phyloP scores from a whole-genome alignment of 2,888 invertebrate genomes.

The Cosmia trapezina region DNA sequence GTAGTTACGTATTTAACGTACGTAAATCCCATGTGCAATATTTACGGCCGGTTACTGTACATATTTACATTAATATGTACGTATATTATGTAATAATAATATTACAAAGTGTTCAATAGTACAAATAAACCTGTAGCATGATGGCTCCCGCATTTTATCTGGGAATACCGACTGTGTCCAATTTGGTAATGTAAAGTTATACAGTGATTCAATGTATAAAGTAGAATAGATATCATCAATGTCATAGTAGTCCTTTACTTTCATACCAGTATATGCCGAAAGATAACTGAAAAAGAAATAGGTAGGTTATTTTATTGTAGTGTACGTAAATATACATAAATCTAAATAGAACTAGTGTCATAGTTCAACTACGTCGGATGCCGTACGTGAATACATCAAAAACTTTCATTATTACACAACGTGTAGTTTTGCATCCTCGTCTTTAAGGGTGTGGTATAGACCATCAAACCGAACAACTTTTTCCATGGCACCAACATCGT shows the following conservation, averaged over 20 bases:
- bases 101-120: background rate
- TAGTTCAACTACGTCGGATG: background rate
- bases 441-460: no score
- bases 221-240: constrained; percentile 92
- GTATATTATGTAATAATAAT: background rate
- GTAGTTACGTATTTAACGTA: no score
- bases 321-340: constrained; percentile 7
- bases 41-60: no score
- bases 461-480: no score
- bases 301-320: background rate
- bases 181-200: constrained; percentile 92
- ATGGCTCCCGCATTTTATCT: constrained; percentile 91
- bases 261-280: constrained; percentile 91
- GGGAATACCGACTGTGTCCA: constrained; percentile 93
- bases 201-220: constrained; percentile 92
- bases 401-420: background rate
- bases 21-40: no score
- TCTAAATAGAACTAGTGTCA: background rate
- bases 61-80: background rate
- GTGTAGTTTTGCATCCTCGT: no score
- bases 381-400: background rate
- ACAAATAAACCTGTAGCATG: constrained; percentile 88
- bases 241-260: constrained; percentile 88
- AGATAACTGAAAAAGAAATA: constrained; percentile 88
- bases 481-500: no score